Evolutionary conservation across 2,888 invertebrate species (phyloP).

Genomic region (Crocallis elinguaria): DNA sequence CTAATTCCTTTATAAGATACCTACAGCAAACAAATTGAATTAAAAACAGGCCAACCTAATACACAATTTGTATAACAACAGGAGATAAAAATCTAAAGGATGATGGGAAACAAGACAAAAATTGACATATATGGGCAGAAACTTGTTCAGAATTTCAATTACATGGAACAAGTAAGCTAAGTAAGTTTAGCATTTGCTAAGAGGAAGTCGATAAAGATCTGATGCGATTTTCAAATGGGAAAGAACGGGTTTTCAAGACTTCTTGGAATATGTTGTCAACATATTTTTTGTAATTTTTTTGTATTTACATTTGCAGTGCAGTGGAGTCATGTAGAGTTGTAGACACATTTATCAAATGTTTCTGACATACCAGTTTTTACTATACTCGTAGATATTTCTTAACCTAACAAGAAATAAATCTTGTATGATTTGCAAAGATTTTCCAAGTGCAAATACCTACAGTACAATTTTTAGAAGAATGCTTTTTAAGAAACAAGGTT

Average conservation of each 20-base stretch:
- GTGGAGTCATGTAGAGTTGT: neutral
- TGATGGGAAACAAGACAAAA: slow-evolving; percentile 79
- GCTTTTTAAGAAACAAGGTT: no score
- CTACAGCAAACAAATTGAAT: neutral
- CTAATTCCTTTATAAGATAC: no score
- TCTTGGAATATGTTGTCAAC: slow-evolving; percentile 6
- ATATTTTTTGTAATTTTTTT: neutral
- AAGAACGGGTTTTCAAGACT: slow-evolving; percentile 1
- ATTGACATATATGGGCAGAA: slow-evolving; percentile 56
- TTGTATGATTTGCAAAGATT: no score
- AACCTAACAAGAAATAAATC: no score
- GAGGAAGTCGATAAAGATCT: slow-evolving; percentile 20
- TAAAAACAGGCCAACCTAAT: neutral
- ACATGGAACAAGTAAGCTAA: slow-evolving; percentile 48
- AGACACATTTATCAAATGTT: no score
- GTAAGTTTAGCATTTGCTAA: slow-evolving; percentile 33
- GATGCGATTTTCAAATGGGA: slow-evolving; percentile 14
- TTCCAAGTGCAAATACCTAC: no score
- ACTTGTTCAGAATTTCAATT: slow-evolving; percentile 73
- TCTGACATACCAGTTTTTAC: no score
- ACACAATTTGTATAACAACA: slow-evolving; percentile 66
- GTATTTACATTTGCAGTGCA: neutral
- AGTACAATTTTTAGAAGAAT: no score
- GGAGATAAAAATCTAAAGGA: slow-evolving; percentile 76
- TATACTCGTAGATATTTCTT: no score